Evolutionary conservation across 2,888 invertebrate genomes (phyloP).

Genomic region (Phasia obesa): DNA sequence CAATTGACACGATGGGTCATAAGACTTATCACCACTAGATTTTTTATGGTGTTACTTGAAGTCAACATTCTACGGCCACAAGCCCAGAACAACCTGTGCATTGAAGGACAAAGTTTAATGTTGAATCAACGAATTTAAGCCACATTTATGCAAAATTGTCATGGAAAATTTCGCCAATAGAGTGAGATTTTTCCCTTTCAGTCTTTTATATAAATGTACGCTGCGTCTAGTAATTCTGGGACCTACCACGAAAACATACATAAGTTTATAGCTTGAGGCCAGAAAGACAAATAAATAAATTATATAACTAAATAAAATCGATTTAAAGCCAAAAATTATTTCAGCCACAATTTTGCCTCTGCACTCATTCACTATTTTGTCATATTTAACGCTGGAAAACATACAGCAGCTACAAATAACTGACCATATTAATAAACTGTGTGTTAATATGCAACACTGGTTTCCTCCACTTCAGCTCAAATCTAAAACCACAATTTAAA

Average conservation of each 20-base stretch:
- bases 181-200: too few species aligned
- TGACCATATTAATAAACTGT: slow-evolving; percentile 5
- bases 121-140: too few species aligned
- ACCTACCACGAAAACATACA: slow-evolving; percentile 6
- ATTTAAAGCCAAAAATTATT: slow-evolving; percentile 41
- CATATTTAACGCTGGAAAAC: slow-evolving; percentile 27
- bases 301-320: slow-evolving; percentile 40
- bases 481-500: slow-evolving; percentile 10
- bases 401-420: slow-evolving; percentile 15
- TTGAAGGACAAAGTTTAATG: too few species aligned
- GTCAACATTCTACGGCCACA: too few species aligned
- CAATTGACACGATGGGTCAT: too few species aligned
- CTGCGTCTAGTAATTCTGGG: neutral
- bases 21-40: too few species aligned
- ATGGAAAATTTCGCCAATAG: too few species aligned
- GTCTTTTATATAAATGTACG: neutral
- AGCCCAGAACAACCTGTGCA: too few species aligned
- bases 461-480: slow-evolving; percentile 3
- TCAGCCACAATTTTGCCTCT: slow-evolving; percentile 25
- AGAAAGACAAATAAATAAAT: slow-evolving; percentile 46
- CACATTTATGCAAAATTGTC: too few species aligned
- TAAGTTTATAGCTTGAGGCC: slow-evolving; percentile 41
- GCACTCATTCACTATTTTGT: slow-evolving; percentile 13
- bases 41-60: too few species aligned
- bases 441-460: neutral